A percentile compares a stretch with the other conserved stretches of the same genome.
Evolutionary conservation across 64 coral and sea anemone genomes (phyloP).

Genomic region (Montipora capricornis): DNA sequence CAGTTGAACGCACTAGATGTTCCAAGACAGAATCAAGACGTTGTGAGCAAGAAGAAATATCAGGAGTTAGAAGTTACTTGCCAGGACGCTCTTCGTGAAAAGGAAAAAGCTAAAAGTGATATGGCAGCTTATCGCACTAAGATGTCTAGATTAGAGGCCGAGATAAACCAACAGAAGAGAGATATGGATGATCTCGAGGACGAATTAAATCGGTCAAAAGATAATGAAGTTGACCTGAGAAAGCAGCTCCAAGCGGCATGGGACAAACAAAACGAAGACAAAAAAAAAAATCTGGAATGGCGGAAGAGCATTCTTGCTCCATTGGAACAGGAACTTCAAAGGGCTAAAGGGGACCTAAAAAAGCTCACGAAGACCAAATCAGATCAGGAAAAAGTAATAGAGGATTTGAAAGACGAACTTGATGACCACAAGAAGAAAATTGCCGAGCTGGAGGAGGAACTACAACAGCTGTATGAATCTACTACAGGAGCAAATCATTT

Average conservation of each 20-base stretch:
- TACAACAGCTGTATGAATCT: constrained; percentile 40
- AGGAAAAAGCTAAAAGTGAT: constrained; percentile 77
- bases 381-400: constrained; percentile 53
- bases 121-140: constrained; percentile 78
- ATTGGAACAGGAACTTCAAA: constrained; percentile 81
- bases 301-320: constrained; percentile 63
- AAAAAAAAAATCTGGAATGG: constrained; percentile 82
- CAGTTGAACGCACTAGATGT: constrained; percentile 55
- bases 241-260: constrained; percentile 72
- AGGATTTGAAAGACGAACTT: constrained; percentile 83
- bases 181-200: constrained; percentile 82
- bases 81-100: constrained; percentile 77
- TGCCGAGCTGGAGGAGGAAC: constrained; percentile 62
- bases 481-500: constrained; percentile 49
- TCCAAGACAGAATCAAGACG: constrained; percentile 55
- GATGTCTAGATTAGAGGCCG: constrained; percentile 70
- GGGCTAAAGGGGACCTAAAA: constrained; percentile 44
- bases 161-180: constrained; percentile 71
- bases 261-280: constrained; percentile 82
- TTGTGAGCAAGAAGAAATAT: constrained; percentile 77
- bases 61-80: constrained; percentile 81
- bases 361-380: constrained; percentile 64
- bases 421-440: constrained; percentile 59
- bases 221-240: constrained; percentile 71
- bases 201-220: constrained; percentile 51